These are phyloP conservation scores for Mormyrus lacerda DNA, from an alignment of 2,113 vertebrate species.

Conservation along the genomic window DNA sequence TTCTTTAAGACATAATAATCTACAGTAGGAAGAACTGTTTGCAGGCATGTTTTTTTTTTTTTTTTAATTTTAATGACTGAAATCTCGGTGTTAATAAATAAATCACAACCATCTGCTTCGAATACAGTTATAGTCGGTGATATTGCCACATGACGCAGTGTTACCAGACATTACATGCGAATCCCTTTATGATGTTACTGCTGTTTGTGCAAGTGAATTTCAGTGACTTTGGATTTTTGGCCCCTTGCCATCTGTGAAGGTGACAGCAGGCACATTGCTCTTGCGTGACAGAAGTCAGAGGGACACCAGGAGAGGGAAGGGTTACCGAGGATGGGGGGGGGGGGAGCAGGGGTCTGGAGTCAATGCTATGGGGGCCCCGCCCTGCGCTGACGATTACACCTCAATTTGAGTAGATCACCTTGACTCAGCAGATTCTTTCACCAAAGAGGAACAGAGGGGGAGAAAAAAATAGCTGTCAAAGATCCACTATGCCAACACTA, in stretches of 20 bases:
- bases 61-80: background rate
- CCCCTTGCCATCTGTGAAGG: conserved; percentile 66
- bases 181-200: conserved; percentile 46
- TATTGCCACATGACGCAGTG: conserved; percentile 31
- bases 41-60: background rate
- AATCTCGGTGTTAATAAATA: background rate
- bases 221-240: conserved; percentile 62
- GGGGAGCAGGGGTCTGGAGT: conserved; percentile 58
- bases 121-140: conserved; percentile 23
- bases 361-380: conserved; percentile 58
- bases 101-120: conserved; percentile 21
- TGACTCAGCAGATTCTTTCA: conserved; percentile 91
- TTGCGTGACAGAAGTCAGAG: conserved; percentile 63
- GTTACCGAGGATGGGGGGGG: conserved; percentile 12
- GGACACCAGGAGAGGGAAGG: conserved; percentile 20
- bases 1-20: background rate
- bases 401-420: conserved; percentile 74
- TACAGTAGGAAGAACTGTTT: background rate
- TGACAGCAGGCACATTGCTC: conserved; percentile 75
- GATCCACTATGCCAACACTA: conserved; percentile 71
- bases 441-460: conserved; percentile 56
- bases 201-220: conserved; percentile 64
- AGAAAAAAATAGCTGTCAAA: conserved; percentile 68
- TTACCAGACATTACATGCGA: conserved; percentile 26
- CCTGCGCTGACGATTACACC: conserved; percentile 61